phyloP scores from a whole-genome alignment of 2,113 vertebrate species.

The Himantopus leucocephalus region DNA sequence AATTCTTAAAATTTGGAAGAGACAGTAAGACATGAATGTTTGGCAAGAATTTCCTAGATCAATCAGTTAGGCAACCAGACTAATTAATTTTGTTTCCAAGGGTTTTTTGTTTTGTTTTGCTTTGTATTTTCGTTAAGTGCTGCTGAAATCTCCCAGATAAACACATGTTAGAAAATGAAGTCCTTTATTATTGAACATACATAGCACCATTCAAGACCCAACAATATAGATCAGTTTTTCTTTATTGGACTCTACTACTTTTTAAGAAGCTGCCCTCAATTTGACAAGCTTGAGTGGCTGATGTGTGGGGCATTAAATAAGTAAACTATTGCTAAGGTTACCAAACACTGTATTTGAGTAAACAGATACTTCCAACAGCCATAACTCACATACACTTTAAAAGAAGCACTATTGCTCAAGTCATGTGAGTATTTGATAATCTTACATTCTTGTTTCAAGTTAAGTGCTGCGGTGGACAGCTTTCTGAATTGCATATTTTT shows the following conservation, averaged over 20 bases:
- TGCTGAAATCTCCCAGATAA: slow-evolving; percentile 2
- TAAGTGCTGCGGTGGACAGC: background rate
- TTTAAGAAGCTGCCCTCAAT: background rate
- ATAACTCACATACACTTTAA: background rate
- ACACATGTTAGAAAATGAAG: background rate
- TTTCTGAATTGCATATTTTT: slow-evolving; percentile 3
- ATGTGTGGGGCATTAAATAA: slow-evolving; percentile 1
- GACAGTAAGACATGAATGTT: background rate
- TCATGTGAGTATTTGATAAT: slow-evolving; percentile 52
- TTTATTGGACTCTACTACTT: background rate
- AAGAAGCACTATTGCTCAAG: slow-evolving; percentile 22
- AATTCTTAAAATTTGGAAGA: slow-evolving; percentile 7
- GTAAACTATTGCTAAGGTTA: slow-evolving; percentile 58
- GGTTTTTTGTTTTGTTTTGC: slow-evolving; percentile 14
- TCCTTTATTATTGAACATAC: background rate
- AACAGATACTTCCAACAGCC: slow-evolving; percentile 33
- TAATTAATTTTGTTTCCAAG: slow-evolving; percentile 43
- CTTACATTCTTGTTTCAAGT: slow-evolving; percentile 29
- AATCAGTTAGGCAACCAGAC: background rate
- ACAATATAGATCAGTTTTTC: background rate
- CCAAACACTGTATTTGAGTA: slow-evolving; percentile 42
- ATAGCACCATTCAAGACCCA: background rate
- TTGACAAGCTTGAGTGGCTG: background rate
- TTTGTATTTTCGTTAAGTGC: background rate
- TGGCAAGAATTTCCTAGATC: slow-evolving; percentile 18